Conservation (phyloP, 2,797 vertebrate species). For the Botia kubotai region DNA sequence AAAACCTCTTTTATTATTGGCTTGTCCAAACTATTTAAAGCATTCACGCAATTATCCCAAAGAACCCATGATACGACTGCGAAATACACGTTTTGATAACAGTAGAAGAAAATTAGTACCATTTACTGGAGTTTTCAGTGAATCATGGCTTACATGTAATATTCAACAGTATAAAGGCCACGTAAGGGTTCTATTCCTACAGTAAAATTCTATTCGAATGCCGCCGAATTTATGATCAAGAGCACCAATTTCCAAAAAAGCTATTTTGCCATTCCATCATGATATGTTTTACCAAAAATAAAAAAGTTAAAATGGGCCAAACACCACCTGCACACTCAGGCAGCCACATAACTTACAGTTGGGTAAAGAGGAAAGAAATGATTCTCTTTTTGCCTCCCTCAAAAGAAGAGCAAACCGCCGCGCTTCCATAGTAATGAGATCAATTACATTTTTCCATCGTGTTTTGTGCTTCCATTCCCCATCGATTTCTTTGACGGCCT, state of each 20-base stretch:
- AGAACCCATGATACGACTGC: background rate
- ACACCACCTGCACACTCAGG: slow-evolving; percentile 7
- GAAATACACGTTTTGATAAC: background rate
- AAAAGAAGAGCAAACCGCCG: slow-evolving; percentile 39
- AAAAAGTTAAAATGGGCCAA: slow-evolving; percentile 8
- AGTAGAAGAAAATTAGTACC: background rate
- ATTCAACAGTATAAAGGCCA: background rate
- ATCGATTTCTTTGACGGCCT: slow-evolving; percentile 48
- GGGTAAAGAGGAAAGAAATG: slow-evolving; percentile 28
- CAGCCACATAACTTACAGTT: slow-evolving; percentile 4
- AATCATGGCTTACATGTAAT: background rate
- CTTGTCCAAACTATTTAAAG: background rate
- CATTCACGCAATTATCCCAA: background rate
- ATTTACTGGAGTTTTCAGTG: background rate
- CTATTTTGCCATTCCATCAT: slow-evolving; percentile 7
- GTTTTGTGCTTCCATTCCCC: slow-evolving; percentile 34
- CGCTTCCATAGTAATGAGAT: slow-evolving; percentile 52
- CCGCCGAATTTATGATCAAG: slow-evolving; percentile 12
- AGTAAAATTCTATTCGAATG: background rate
- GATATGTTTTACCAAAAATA: background rate
- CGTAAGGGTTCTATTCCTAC: background rate
- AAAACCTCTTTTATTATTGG: too few relatives aligned
- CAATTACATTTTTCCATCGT: slow-evolving; percentile 45
- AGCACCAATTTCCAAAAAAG: slow-evolving; percentile 37
- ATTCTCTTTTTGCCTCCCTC: slow-evolving; percentile 30